A percentile compares a stretch with the other conserved stretches of the same genome.
phyloP scores from a whole-genome alignment of 1,140 invertebrate genomes.

The silkworm (Bombyx mori) region DNA sequence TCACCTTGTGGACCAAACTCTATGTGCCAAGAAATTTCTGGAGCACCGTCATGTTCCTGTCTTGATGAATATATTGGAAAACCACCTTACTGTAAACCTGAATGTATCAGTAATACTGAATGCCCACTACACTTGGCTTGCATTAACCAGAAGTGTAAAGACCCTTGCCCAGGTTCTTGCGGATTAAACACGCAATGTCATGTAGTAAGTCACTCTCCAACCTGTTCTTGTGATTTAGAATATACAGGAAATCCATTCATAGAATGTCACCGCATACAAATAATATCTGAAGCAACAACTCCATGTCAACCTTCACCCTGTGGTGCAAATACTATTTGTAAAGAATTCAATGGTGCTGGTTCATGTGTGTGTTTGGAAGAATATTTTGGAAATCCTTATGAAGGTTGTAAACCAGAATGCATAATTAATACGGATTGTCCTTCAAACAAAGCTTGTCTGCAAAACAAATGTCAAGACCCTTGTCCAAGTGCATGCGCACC shows the following conservation, averaged over 20 bases:
- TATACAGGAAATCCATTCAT: constrained; percentile 76
- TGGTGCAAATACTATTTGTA: constrained; percentile 83
- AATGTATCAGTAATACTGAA: constrained; percentile 77
- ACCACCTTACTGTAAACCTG: constrained; percentile 76
- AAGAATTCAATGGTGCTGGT: constrained; percentile 83
- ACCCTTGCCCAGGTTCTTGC: constrained; percentile 75
- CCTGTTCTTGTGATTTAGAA: constrained; percentile 73
- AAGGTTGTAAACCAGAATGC: constrained; percentile 81
- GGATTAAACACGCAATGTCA: constrained; percentile 74
- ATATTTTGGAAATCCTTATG: constrained; percentile 82
- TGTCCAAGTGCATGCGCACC: constrained; percentile 81
- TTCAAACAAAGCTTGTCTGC: constrained; percentile 76
- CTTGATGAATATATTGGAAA: constrained; percentile 72
- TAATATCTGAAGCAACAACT: constrained; percentile 55
- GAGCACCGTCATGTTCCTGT: constrained; percentile 76
- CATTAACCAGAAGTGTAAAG: constrained; percentile 75
- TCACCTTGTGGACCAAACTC: constrained; percentile 79
- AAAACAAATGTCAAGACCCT: constrained; percentile 80
- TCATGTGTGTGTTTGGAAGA: constrained; percentile 81
- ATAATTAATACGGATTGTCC: constrained; percentile 80
- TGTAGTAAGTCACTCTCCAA: constrained; percentile 75
- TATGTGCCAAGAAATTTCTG: constrained; percentile 73
- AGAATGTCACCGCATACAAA: constrained; percentile 68
- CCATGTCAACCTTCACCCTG: constrained; percentile 84
- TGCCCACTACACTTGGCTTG: constrained; percentile 76